Conservation (phyloP, 2,888 invertebrate genomes). For the Brassicogethes aeneus region DNA sequence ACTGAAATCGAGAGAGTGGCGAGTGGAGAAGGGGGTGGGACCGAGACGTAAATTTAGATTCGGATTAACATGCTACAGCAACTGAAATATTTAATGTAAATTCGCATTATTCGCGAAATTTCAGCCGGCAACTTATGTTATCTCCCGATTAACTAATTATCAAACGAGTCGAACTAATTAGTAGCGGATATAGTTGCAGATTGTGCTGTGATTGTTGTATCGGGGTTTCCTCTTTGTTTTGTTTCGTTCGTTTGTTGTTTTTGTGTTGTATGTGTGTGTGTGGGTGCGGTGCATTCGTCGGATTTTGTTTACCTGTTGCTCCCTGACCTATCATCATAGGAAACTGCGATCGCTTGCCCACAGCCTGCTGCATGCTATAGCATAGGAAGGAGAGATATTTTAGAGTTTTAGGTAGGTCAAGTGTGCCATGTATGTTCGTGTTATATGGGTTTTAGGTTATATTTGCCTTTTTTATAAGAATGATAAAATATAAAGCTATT, state of each 20-base stretch:
- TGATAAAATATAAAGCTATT: too few relatives aligned
- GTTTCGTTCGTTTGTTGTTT: background rate
- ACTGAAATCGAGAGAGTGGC: conserved; percentile 26
- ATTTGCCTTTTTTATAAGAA: too few relatives aligned
- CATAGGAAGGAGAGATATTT: background rate
- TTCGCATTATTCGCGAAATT: conserved; percentile 34
- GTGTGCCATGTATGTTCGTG: conserved; percentile 1
- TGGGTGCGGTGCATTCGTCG: background rate
- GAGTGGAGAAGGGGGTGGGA: conserved; percentile 37
- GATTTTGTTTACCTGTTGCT: conserved; percentile 5
- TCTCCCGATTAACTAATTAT: background rate
- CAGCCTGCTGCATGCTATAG: too few relatives aligned
- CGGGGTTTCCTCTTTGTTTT: background rate
- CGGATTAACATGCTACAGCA: conserved; percentile 36
- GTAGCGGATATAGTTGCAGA: conserved; percentile 12
- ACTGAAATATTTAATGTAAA: conserved; percentile 37
- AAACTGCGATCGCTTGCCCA: background rate
- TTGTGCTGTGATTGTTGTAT: conserved; percentile 10
- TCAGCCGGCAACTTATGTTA: conserved; percentile 13
- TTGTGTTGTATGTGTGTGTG: background rate
- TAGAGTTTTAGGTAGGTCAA: conserved; percentile 11
- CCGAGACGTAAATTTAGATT: conserved; percentile 38
- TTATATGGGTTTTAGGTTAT: background rate
- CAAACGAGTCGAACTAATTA: conserved; percentile 9
- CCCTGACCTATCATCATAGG: background rate